Base-by-base conservation (phyloP, 1,140 invertebrate genomes). In the Zophobas morio region DNA sequence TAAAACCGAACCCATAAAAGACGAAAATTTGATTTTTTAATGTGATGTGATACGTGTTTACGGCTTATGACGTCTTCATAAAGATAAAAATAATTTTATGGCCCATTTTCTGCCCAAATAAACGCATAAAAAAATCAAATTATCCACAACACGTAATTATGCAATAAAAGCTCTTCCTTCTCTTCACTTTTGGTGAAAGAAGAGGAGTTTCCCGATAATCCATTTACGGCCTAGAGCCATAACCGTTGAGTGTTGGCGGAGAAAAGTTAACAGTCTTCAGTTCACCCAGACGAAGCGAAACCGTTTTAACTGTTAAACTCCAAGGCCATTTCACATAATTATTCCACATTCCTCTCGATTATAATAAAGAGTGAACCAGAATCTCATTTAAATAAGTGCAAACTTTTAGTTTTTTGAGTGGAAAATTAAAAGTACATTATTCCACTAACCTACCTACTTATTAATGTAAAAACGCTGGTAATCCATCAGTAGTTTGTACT, bases 241-340 rank as follows among this genome's bases (percentile, higher is more conserved):
- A 66, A 66, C 39, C 20, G 60, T 66, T 39, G 40, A 33, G 60
- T 35, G 54, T 66, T 66, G 40, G 37, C 39, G 60, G 60, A 66
- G 60, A 66, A 66, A 66, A 66, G 60, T 66, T 66, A 66, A 66
- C 60, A 66, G 60, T 66, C 60, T 66, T 66, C 32, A 57, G 34
- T 33, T 2, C 8, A 40, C 3, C n/a, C 60, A 66, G 60, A 66
- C 60, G 60, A 36, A 66, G 60, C 60, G 60, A 66, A 66, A 66
- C 60, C 60, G 60, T 66, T 66, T 66, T 66, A 66, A 66, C 60
- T 46, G 60, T 66, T 66, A 66, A 66, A 66, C 33, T 66, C 8
- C 60, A 66, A 66, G 60, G 60, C 39, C 60, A 66, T 66, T 66
- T 66, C 60, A 66, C 60, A 42, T 66, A 66, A 66, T 66, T 63